Base-by-base conservation (phyloP, 1,140 invertebrate genomes). In the Amyelois transitella region DNA sequence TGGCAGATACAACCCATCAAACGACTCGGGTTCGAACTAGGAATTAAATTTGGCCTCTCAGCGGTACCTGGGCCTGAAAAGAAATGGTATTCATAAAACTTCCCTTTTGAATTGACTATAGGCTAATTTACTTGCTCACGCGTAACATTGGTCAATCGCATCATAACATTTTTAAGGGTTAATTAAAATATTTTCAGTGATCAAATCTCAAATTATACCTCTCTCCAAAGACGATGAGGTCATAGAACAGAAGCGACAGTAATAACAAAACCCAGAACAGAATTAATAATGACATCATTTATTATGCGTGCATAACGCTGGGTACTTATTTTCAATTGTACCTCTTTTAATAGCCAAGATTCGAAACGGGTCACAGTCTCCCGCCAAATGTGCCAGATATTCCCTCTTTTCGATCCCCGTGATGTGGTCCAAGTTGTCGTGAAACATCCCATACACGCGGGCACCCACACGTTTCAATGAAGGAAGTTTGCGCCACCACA, bases 341-440 rank as follows among this genome's bases (percentile, higher is more conserved):
- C 83, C 81, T 81, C 72, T 75, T 44, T 78, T 85, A 18, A 85
- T 77, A 14, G 69, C 45, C 62, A 79, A 28, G 0, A 86, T 77
- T 21, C 71, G 74, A 49, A 81, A 86, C 0, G 83, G 83, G 43
- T 86, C 83, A 44, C 81, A 86, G 51, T 86, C 71, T 7, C 83
- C 83, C 4, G 80, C 72, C 5, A 85, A 55, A 20, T 84, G 77
- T 0, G 83, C 81, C 1, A 85, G 69, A 3, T 83, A 58, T 20
- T 86, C 83, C 7, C 75, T 56, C 52, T 83, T 85, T 55, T 86
- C 73, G 1, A 81, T 62, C 3, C 83, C 83, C 1, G 83, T 84
- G 6, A 75, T 61, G 18, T 74, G 81, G 25, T 86, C 83, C 45
- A 86, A 44, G 0, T 74, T 75, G 21, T 84, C 77, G 47, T 77